Evolutionary conservation across 2,888 invertebrate species (phyloP), one percentile per base, ranked within the genome.

Genomic region (Patella ulyssiponensis): DNA sequence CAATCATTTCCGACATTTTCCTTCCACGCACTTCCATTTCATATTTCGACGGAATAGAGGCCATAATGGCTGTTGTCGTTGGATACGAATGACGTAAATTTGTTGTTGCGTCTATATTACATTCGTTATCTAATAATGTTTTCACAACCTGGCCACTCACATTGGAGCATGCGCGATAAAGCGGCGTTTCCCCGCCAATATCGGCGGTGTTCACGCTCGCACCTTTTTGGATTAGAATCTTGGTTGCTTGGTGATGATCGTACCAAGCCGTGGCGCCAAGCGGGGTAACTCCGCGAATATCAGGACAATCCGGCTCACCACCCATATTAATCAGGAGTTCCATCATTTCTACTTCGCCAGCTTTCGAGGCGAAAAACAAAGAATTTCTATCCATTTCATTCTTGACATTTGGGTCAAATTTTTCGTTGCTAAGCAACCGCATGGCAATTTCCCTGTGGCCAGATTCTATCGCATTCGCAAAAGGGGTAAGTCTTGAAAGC

Each of bases 231-330:
- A 83, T 80, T 23, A 85, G 78, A 54, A 80, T 69, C 15, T 79
- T 71, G 11, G 81, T 83, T 58, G 77, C 52, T 44, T 79, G 71
- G 5, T 73, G 58, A 51, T 73, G 44, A 44, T 81, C 78, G 15
- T 69, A 51, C 71, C 78, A 76, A 0, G 77, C 76, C 20, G 81
- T 78, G 2, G 77, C 77, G 54, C 80, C 77, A 23, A 85, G 77
- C 12, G 85, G 83, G 2, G 85, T 82, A 17, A 80, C 79, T 52
- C 81, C 78, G 9, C 78, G 75, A 44, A 80, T 76, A 77, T 84
- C 82, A 53, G 71, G 3, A 33, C 56, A 76, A 69, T 85, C 79
- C 4, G 80, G 72, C 14, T 75, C 71, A 15, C 82, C 77, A 1
- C 84, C 84, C 69, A 76, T 73, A 54, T 72, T 23, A 58, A 83